Base-by-base conservation (phyloP, 2,888 invertebrate genomes). In the Noctua comes region DNA sequence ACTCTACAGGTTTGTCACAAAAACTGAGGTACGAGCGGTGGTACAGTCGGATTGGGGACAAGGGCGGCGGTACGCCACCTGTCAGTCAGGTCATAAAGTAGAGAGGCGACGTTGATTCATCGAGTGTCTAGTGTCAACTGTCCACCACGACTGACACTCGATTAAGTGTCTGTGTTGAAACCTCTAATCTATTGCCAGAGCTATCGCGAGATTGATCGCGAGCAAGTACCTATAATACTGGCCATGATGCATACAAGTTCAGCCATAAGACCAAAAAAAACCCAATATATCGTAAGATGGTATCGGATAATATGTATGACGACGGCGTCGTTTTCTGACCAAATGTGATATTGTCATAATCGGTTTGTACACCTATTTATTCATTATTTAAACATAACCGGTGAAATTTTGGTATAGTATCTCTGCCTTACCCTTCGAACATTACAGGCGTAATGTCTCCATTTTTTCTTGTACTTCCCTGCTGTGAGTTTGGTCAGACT, bases 81-180 rank as follows among this genome's bases (percentile, higher is more conserved):
- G 83, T 85, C 84, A 79, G 48, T 74, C 76, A 62, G 64, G 76
- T 83, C 86, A 86, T 86, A 85, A 79, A 85, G 74, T 79, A 85
- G 76, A 73, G 68, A 68, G 65, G 73, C 40, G 84, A 85, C 86
- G 72, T 83, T 85, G 84, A 85, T 85, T 74, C 79, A 85, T 85
- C 68, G 84, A 83, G 74, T 57, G 79, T 85, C 68, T 86, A 85
- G 74, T 51, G 79, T 85, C 84, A 79, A 82, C 76, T 79, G 86
- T 85, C 79, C 72, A 79, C 73, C 72, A 54, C 85, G 69, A 79
- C 73, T 74, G 84, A 85, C 84, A 85, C 71, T 65, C 83, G 86
- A 85, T 85, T 86, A 86, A 82, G 85, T 84, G 73, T 84, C 83
- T 71, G 40, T 51, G 65, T 57, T 74, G 71, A 75, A 83, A 68